Evolutionary conservation across 2,888 invertebrate genomes (phyloP), one percentile per base, ranked within the genome.

Genomic region (Myopa testacea): DNA sequence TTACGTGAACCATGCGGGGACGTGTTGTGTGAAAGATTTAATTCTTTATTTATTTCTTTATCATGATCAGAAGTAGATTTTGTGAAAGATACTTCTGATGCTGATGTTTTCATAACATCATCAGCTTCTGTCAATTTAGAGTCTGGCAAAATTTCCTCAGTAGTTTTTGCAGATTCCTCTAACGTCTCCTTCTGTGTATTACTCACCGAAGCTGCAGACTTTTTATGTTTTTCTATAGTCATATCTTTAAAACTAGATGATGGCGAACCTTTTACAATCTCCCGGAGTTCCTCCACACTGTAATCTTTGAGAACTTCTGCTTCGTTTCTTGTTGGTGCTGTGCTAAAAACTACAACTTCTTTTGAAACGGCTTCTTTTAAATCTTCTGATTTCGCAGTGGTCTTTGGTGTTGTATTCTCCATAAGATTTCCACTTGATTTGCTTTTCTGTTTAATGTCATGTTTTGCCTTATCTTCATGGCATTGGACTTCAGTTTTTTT

Each of bases 1-100:
- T 77, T 76, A 10, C 55, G 55, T 52, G 72, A n/a, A 16, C 68
- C n/a, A 7, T 58, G 26, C 14, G 75, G 12, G 26, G 34, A 10
- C 5, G 40, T 60, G 26, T 76, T 69, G 52, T 55, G 14, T 5
- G 14, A n/a, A 14, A 6, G 55, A n/a, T 55, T n/a, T n/a, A 6
- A 16, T 45, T 45, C 55, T 16, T 55, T 55, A 10, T n/a, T 4
- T 26, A 26, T 52, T 2, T 6, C 63, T 34, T 50, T 50, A 7
- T 62, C 52, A 37, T 63, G 40, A 52, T 73, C 58, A 12, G 67
- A 19, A 14, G 8, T 58, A 7, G 12, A 40, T n/a, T 58, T 38
- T 40, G 34, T 19, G 6, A 4, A 6, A 14, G 50, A 50, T 55
- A 12, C 16, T 16, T 55, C 55, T 16, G 55, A 55, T 14, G 45